These are phyloP conservation scores for Salticus scenicus DNA, from an alignment of 2,888 invertebrate genomes.

Conservation along the genomic window DNA sequence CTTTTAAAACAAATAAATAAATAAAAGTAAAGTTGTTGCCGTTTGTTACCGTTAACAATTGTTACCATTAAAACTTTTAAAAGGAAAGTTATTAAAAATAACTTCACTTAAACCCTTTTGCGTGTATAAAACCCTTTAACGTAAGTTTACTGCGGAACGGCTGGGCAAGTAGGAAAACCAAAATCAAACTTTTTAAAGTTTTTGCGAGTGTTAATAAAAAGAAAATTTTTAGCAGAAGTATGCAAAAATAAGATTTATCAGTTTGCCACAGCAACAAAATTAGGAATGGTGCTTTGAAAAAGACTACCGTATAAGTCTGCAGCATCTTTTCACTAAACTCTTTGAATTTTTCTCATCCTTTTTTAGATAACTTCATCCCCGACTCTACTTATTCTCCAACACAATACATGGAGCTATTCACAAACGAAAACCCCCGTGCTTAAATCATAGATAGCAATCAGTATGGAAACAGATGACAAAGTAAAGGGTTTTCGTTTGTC, in stretches of 20 bases:
- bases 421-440: background rate
- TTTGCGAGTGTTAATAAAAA: too few relatives aligned
- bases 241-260: background rate
- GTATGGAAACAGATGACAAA: slow-evolving; percentile 17
- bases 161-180: too few relatives aligned
- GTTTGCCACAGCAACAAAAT: background rate
- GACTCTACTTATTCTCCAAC: background rate
- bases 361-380: background rate
- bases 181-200: too few relatives aligned
- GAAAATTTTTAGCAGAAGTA: too few relatives aligned
- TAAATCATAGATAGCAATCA: background rate
- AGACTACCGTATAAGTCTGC: background rate
- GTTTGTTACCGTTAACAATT: too few relatives aligned
- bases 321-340: background rate
- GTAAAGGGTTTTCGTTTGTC: background rate
- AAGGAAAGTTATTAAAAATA: too few relatives aligned
- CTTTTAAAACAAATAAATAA: too few relatives aligned
- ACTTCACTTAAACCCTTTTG: too few relatives aligned
- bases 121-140: too few relatives aligned
- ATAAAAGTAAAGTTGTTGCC: too few relatives aligned
- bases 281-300: background rate
- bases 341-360: background rate
- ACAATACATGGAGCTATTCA: background rate
- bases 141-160: too few relatives aligned
- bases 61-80: too few relatives aligned